Percentiles rank a stretch among this genome's conserved stretches.
These are phyloP conservation scores for Asarcornis scutulata DNA, from an alignment of 2,113 vertebrate species.

Conservation along the genomic window DNA sequence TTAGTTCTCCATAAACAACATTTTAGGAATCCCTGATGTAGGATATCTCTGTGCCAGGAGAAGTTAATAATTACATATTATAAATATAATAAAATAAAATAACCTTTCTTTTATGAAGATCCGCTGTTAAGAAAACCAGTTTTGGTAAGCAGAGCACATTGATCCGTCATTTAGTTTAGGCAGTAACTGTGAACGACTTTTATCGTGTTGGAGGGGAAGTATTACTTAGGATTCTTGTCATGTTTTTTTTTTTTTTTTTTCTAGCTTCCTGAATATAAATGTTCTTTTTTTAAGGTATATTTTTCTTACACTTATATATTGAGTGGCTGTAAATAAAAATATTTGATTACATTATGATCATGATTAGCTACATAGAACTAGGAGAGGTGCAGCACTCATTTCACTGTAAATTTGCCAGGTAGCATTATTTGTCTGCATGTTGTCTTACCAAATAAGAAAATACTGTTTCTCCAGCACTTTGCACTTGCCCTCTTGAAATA, in stretches of 20 bases:
- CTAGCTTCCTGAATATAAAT: not conserved
- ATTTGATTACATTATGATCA: not conserved
- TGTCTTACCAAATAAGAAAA: not conserved
- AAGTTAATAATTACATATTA: too few species aligned
- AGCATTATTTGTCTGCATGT: not conserved
- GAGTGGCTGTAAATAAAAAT: not conserved
- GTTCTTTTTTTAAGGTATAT: not conserved
- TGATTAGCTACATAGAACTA: not conserved
- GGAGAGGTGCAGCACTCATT: not conserved
- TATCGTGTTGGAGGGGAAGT: not conserved
- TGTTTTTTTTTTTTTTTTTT: not conserved
- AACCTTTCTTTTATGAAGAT: not conserved
- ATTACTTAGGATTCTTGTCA: not conserved
- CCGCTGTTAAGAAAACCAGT: not conserved
- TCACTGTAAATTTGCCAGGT: not conserved
- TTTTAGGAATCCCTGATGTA: not conserved
- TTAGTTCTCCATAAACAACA: not conserved
- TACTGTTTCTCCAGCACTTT: not conserved
- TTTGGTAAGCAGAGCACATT: not conserved
- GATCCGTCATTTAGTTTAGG: not conserved
- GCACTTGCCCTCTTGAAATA: not conserved
- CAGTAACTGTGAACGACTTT: not conserved
- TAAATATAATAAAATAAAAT: too few species aligned
- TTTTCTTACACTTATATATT: not conserved
- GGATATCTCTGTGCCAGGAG: not conserved